Conservation (phyloP, 2,113 vertebrate species). For the Cepphus grylle region DNA sequence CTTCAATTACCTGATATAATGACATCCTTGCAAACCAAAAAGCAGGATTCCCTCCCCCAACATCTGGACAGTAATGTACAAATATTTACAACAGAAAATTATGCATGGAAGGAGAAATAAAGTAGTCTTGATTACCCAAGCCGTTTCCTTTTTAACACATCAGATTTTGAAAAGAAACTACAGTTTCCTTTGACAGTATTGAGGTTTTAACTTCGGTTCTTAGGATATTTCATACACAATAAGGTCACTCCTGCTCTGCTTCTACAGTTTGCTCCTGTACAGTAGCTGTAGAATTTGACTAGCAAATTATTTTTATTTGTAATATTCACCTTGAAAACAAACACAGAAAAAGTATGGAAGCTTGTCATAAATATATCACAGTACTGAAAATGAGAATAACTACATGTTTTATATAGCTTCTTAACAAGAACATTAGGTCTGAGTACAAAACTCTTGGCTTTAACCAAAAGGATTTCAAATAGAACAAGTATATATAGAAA, state of each 20-base stretch:
- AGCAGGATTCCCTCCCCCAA: background rate
- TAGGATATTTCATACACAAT: background rate
- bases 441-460: background rate
- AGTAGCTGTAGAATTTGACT: background rate
- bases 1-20: constrained; percentile 37
- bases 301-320: constrained; percentile 19
- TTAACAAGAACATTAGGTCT: background rate
- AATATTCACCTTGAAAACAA: constrained; percentile 39
- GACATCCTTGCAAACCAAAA: constrained; percentile 39
- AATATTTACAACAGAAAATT: constrained; percentile 68
- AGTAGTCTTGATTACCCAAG: background rate
- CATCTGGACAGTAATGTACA: constrained; percentile 46
- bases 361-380: background rate
- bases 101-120: constrained; percentile 51
- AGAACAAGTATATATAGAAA: background rate
- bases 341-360: background rate
- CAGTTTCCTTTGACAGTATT: background rate
- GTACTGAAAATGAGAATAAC: background rate
- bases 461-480: constrained; percentile 7
- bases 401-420: background rate
- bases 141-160: constrained; percentile 8
- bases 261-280: background rate
- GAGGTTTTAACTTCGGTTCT: background rate
- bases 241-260: background rate
- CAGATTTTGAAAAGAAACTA: constrained; percentile 40